Evolutionary conservation across 2,888 invertebrate species (phyloP), one percentile per base, ranked within the genome.

Genomic region (Agonum fuliginosum): DNA sequence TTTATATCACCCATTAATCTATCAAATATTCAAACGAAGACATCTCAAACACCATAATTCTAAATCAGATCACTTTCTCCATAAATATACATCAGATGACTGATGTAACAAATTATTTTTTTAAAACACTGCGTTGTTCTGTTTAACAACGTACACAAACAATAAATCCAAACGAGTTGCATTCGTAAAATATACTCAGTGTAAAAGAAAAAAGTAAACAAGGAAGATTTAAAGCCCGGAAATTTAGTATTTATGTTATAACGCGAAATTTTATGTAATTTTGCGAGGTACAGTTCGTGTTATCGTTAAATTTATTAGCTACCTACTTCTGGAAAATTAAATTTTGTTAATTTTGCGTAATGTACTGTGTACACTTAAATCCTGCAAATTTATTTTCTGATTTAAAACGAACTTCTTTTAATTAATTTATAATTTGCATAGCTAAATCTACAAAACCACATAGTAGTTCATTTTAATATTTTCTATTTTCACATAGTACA

Each of bases 11-110:
- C 30, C 30, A 30, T 62, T 62, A 62, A 62, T 62, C 58, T 17
- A 62, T 62, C 58, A 62, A 30, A 62, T 30, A 62, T 62, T 62
- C 58, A 30, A 62, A 62, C 58, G 30, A 62, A 27, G 58, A 62
- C 30, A 62, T 58, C 30, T 17, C 30, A 30, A 12, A 14, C 17
- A 17, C 30, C 17, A 30, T 30, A 4, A 27, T 62, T 30, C 58
- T 62, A 30, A 62, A 62, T 62, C 27, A 30, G 58, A 30, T 62
- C 30, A 62, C 30, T 62, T 62, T 30, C 58, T 62, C 30, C 10
- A 30, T 27, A 30, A 62, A 62, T 62, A 62, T 62, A 62, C 30
- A 30, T 24, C 54, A 54, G 14, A 24, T 3, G 10, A 48, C 19
- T 24, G 24, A 54, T 4, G 24, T 12, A 12, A 54, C 22, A 54